Conservation (phyloP, 2,797 vertebrate species). For the Capromys pilorides region DNA sequence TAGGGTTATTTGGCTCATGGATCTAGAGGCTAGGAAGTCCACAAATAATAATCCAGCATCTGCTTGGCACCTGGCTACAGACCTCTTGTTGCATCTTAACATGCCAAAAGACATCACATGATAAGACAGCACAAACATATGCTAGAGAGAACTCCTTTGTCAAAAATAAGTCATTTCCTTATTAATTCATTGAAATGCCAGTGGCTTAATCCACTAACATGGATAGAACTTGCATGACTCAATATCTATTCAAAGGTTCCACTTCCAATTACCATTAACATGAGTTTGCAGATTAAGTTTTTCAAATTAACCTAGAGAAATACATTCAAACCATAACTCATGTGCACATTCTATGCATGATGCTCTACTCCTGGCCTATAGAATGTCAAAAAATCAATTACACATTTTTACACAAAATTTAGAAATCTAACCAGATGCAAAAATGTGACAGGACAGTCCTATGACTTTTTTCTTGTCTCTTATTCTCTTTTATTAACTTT, state of each 20-base stretch:
- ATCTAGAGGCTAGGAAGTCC: background rate
- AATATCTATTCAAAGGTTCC: background rate
- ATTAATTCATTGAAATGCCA: background rate
- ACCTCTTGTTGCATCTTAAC: background rate
- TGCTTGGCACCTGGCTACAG: background rate
- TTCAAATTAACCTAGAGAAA: background rate
- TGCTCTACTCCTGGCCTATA: too few relatives aligned
- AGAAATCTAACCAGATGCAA: too few relatives aligned
- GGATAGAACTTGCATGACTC: background rate
- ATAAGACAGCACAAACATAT: background rate
- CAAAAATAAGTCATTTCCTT: background rate
- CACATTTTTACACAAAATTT: too few relatives aligned
- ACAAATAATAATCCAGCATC: background rate
- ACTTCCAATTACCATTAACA: background rate
- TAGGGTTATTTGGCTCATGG: too few relatives aligned
- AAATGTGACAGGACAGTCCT: too few relatives aligned
- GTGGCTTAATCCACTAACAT: background rate
- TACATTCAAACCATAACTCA: background rate
- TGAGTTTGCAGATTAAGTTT: background rate
- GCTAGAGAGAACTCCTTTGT: background rate
- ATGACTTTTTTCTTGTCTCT: too few relatives aligned
- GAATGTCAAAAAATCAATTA: too few relatives aligned
- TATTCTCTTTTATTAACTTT: too few relatives aligned
- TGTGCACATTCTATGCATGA: background rate
- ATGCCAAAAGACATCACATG: background rate